phyloP scores from a whole-genome alignment of 2,113 vertebrate species.

The Aldabrachelys gigantea region DNA sequence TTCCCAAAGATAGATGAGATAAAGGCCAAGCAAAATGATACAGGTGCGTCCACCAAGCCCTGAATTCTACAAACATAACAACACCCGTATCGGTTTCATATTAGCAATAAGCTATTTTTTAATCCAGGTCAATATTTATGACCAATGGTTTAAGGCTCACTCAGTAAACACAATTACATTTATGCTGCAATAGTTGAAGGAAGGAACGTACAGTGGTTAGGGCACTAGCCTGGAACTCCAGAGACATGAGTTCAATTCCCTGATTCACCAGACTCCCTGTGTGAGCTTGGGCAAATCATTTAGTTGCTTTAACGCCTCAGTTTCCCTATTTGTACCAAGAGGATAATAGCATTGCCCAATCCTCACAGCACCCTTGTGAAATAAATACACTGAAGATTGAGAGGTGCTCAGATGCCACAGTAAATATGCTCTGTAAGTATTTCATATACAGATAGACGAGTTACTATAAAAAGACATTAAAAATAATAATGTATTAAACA shows the following conservation, averaged over 20 bases:
- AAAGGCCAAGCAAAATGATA: not conserved
- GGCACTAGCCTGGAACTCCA: not conserved
- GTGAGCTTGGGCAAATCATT: not conserved
- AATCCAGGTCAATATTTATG: not conserved
- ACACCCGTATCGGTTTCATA: not conserved
- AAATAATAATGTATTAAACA: not conserved
- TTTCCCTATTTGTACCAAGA: not conserved
- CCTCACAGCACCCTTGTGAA: not conserved
- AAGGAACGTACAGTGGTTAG: not conserved
- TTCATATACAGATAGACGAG: not conserved
- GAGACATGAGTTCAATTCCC: not conserved
- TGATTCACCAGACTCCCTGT: not conserved
- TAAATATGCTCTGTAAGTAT: not conserved
- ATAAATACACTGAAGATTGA: not conserved
- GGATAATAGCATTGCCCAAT: not conserved
- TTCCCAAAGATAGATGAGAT: not conserved
- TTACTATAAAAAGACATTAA: not conserved
- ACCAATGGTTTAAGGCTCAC: not conserved
- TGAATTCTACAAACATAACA: not conserved
- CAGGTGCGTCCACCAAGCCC: not conserved
- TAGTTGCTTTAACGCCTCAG: not conserved
- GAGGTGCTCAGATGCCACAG: not conserved
- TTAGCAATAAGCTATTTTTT: not conserved
- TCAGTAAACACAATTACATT: not conserved
- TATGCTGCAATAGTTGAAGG: not conserved